Percentiles rank a stretch among this genome's conserved stretches.
phyloP scores from a whole-genome alignment of 2,113 vertebrate species.

The Natator depressus region DNA sequence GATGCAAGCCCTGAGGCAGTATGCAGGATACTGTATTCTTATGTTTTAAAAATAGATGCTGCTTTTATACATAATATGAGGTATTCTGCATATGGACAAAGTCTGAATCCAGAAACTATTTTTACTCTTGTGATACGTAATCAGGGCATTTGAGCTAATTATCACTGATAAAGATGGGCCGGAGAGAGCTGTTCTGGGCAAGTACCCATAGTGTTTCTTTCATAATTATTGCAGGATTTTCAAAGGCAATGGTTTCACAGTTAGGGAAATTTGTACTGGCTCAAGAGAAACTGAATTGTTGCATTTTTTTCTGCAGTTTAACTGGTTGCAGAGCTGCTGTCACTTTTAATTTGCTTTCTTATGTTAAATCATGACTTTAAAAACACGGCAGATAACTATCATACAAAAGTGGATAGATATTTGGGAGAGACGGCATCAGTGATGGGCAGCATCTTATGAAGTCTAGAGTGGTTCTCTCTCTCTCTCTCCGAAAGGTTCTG shows the following conservation, averaged over 20 bases:
- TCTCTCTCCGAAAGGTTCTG: background rate
- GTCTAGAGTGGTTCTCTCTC: background rate
- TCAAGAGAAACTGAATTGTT: background rate
- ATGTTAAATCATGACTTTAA: background rate
- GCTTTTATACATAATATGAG: slow-evolving; percentile 24
- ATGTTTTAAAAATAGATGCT: slow-evolving; percentile 40
- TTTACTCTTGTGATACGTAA: background rate
- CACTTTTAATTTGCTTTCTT: background rate
- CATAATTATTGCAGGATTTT: background rate
- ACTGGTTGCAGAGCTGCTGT: background rate
- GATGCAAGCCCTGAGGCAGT: slow-evolving; percentile 53
- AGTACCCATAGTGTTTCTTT: background rate
- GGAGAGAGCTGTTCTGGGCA: background rate
- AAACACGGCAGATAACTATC: background rate
- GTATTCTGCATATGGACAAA: rapidly evolving
- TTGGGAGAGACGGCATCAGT: rapidly evolving
- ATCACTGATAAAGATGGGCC: background rate
- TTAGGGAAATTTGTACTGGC: background rate
- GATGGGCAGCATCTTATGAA: background rate
- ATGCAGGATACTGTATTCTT: slow-evolving; percentile 30
- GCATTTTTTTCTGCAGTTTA: background rate
- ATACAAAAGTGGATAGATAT: background rate
- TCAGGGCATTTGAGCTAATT: background rate
- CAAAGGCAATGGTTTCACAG: background rate
- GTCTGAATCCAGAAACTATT: background rate